phyloP scores from a whole-genome alignment of 1,140 invertebrate species.

The Scylla paramamosain region DNA sequence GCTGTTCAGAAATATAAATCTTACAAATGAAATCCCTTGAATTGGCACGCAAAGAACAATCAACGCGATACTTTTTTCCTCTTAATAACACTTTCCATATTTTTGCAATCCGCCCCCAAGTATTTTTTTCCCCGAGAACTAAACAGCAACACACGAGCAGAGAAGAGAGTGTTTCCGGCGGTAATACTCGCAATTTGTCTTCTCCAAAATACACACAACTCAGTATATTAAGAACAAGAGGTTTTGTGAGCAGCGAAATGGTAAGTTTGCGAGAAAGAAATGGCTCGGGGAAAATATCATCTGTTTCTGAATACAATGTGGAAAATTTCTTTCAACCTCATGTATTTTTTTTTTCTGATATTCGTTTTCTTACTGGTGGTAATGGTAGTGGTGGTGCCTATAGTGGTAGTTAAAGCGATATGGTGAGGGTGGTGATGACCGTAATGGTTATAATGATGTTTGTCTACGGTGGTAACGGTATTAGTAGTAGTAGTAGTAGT shows the following conservation, averaged over 20 bases:
- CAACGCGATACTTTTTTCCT: too few species aligned
- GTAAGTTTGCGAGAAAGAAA: not conserved
- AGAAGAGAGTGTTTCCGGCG: not conserved
- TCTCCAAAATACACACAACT: not conserved
- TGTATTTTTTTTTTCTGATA: not conserved
- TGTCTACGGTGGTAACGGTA: not conserved
- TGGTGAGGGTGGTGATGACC: not conserved
- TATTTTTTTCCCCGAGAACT: not conserved
- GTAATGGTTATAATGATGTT: too few species aligned
- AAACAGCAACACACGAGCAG: not conserved
- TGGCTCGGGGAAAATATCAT: not conserved
- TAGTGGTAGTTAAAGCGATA: not conserved
- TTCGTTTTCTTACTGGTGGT: not conserved
- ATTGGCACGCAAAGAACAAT: too few species aligned
- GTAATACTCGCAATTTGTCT: not conserved
- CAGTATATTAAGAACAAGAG: not conserved
- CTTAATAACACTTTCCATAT: too few species aligned
- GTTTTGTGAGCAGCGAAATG: not conserved
- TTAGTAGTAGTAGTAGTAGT: not conserved
- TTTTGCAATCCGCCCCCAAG: not conserved
- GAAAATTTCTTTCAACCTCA: not conserved
- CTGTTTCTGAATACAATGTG: not conserved
- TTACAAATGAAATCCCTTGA: too few species aligned
- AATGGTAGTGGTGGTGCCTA: not conserved
- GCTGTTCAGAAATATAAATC: too few species aligned